phyloP scores from a whole-genome alignment of 37 sponge, comb jelly and placozoan genomes.

The Theonella swinhoei region DNA sequence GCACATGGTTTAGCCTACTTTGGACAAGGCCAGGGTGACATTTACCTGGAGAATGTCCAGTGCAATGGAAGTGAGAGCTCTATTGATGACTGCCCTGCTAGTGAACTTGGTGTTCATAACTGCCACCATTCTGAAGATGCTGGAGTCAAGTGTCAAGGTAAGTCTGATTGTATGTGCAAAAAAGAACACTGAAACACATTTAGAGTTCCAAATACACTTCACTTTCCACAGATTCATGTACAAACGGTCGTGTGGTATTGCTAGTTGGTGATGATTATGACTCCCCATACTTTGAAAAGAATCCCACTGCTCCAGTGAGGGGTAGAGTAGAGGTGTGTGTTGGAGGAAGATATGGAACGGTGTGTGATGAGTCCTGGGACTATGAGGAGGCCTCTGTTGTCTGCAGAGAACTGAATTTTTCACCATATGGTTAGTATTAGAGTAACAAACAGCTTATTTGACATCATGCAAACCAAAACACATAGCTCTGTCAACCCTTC shows the following conservation, averaged over 20 bases:
- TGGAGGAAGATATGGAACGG: not conserved
- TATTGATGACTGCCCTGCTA: slow-evolving; percentile 1
- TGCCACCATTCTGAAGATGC: slow-evolving; percentile 25
- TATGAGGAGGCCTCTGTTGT: not conserved
- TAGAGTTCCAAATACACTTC: too few relatives aligned
- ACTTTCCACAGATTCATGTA: not conserved
- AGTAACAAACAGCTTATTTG: too few relatives aligned
- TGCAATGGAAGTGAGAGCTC: slow-evolving; percentile 18
- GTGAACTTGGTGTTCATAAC: slow-evolving; percentile 2
- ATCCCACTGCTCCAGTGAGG: not conserved
- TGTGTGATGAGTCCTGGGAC: not conserved
- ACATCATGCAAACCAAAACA: too few relatives aligned
- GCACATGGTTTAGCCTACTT: not conserved
- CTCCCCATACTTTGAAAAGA: not conserved
- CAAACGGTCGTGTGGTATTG: not conserved
- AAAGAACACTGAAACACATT: too few relatives aligned
- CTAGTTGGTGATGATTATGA: not conserved
- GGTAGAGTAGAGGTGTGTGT: not conserved
- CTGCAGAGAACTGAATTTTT: not conserved
- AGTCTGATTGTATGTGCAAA: too few relatives aligned
- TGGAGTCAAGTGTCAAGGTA: slow-evolving; percentile 23
- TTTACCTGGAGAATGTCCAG: slow-evolving; percentile 31
- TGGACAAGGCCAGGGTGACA: slow-evolving; percentile 6
- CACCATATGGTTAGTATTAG: not conserved
- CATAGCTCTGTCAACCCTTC: too few relatives aligned